Base-by-base conservation (phyloP, 2,888 invertebrate species). In the Drosophila meridiana region DNA sequence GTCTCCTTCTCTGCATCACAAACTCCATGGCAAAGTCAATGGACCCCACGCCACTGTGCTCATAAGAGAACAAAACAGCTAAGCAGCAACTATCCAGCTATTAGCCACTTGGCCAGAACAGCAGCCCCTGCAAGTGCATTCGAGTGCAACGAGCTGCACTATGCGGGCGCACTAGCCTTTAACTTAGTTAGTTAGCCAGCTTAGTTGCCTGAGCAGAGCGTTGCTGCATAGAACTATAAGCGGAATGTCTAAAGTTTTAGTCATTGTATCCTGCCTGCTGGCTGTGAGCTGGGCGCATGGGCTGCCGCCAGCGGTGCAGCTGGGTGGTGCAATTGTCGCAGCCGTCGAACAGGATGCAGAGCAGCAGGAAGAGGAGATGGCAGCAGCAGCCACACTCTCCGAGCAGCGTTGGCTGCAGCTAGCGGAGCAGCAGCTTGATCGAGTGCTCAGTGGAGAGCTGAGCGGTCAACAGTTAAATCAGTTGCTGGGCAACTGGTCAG, bases 301-400 rank as follows among this genome's bases (percentile, higher is more conserved):
- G 28, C 42, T 86, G 60, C 82, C 86, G 4, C 57, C 74, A 8
- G 73, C 68, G 14, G 66, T 87, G 47, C 79, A 86, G 32, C 47
- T 91, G 56, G 84, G 82, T 20, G 78, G 86, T 4, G 83, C 89
- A 8, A 72, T 89, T 52, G 82, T 91, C 13, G 82, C 89, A 2
- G 90, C 86, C 13, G 82, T 87, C 2, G 87, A 89, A 32, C 73
- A 78, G 45, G 86, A 89, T 58, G 78, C 70, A 0, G 58, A 58
- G 28, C 47, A 47, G 7, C 47, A 47, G 26, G 82, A 82, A 26
- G 68, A 71, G 45, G 69, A 77, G 28, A 0, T n/a, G 55, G 40
- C 40, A 11, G 67, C 48, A 14, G 48, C 48, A 14, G 48, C 28
- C 26, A 45, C 67, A 11, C 32, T 36, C 11, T 13, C 52, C 28